Base-by-base conservation (phyloP, 2,797 vertebrate species). In the Synaphobranchus kaupii region DNA sequence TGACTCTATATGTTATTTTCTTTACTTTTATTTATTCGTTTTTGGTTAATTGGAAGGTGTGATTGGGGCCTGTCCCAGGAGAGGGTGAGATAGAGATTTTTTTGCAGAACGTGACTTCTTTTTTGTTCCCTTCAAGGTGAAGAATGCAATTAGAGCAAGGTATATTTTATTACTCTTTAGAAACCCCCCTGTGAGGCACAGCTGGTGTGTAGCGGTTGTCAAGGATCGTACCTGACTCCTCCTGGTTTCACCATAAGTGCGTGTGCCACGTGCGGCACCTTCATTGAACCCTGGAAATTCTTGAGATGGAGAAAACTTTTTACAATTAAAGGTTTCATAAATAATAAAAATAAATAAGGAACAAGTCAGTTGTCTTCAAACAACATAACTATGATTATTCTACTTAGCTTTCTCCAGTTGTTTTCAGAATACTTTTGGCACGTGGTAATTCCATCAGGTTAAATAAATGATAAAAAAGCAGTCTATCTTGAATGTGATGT, bases 71-170 rank as follows among this genome's bases (percentile, higher is more conserved):
- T 80, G 68, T 68, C 83, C 71, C 83, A 20, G 1, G 17, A 39
- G 84, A 58, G 48, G 88, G 83, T 85, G 60, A 87, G n/a, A 8
- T 63, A 34, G 50, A 85, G 71, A 25, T 87, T 68, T 87, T 68
- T 71, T 25, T 39, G 48, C 39, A 47, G 50, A 80, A 82, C 39
- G 84, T 86, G 87, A 25, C 31, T 17, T 58, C 20, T 13, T 58
- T 60, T 52, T 12, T 44, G n/a, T 13, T 73, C 31, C 63, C 44
- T 28, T 83, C 63, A 68, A 85, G 25, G 13, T 54, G 44, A 76
- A 44, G 47, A 54, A 73, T 50, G n/a, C 52, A 88, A 83, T 82
- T 82, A 88, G 84, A 8, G 50, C 54, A n/a, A 47, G 13, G 1
- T 66, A 9, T 76, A 28, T 20, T 13, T 8, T 39, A 1, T 0